A percentile compares a stretch with the other conserved stretches of the same genome.
phyloP scores from a whole-genome alignment of 37 sponge, comb jelly and placozoan genomes.

The Amphimedon queenslandica region DNA sequence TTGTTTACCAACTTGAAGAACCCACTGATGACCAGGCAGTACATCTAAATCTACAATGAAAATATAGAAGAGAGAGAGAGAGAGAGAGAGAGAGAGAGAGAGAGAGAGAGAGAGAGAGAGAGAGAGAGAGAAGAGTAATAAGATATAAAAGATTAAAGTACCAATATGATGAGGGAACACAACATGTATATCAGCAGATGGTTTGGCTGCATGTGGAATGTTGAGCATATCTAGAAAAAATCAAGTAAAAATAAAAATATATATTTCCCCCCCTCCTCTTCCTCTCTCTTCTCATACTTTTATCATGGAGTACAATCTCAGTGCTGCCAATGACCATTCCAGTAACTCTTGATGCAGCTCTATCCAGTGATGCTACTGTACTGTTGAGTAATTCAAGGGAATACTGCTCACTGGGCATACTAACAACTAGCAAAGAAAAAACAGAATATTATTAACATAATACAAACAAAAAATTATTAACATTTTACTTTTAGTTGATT shows the following conservation, averaged over 20 bases:
- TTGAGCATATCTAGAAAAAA: constrained; percentile 40
- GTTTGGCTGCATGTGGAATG: constrained; percentile 44
- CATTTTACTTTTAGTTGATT: too few species aligned
- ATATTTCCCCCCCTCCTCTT: not conserved
- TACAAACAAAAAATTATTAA: too few species aligned
- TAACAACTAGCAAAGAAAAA: constrained; percentile 27
- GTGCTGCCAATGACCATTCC: constrained; percentile 75
- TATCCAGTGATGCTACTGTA: constrained; percentile 57
- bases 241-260: not conserved
- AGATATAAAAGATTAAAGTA: not conserved
- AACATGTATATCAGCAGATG: constrained; percentile 68
- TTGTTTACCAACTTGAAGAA: constrained; percentile 59
- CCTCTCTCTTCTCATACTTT: constrained; percentile 34
- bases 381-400: constrained; percentile 55
- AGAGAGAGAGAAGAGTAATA: not conserved
- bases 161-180: constrained; percentile 74
- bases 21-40: constrained; percentile 63
- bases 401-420: constrained; percentile 82
- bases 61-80: not conserved
- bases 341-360: constrained; percentile 41
- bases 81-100: not conserved
- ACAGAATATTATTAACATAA: too few species aligned
- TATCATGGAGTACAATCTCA: constrained; percentile 64
- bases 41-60: constrained; percentile 42
- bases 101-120: not conserved